Conservation (phyloP, 2,113 vertebrate species). For the Calidris pygmaea region DNA sequence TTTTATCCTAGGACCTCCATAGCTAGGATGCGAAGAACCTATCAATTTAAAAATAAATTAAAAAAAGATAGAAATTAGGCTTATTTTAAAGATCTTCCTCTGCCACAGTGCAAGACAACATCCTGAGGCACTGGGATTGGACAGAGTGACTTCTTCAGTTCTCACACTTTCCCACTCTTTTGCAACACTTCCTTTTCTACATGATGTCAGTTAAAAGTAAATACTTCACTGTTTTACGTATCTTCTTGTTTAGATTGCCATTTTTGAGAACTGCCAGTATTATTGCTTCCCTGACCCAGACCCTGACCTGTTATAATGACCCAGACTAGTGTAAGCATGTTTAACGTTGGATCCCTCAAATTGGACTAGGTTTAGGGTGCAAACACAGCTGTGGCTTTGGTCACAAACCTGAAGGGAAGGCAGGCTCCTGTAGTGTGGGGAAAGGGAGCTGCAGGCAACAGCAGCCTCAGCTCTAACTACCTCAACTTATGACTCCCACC, state of each 20-base stretch:
- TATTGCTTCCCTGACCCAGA: not conserved
- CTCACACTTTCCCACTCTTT: not conserved
- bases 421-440: not conserved
- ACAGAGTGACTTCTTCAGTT: not conserved
- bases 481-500: not conserved
- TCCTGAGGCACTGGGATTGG: not conserved
- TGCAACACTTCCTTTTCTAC: not conserved
- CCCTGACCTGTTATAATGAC: not conserved
- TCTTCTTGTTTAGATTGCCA: not conserved
- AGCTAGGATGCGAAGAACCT: not conserved
- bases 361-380: accelerated
- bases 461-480: not conserved
- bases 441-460: not conserved
- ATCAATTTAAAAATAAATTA: not conserved
- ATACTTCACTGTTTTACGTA: not conserved
- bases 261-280: not conserved
- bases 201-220: not conserved
- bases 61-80: not conserved
- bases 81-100: not conserved
- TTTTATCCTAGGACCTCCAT: not conserved
- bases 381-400: not conserved
- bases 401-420: not conserved
- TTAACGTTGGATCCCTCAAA: not conserved
- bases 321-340: not conserved
- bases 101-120: not conserved